Evolutionary conservation across 2,113 vertebrate genomes (phyloP).

Genomic region (Epinephelus fuscoguttatus): DNA sequence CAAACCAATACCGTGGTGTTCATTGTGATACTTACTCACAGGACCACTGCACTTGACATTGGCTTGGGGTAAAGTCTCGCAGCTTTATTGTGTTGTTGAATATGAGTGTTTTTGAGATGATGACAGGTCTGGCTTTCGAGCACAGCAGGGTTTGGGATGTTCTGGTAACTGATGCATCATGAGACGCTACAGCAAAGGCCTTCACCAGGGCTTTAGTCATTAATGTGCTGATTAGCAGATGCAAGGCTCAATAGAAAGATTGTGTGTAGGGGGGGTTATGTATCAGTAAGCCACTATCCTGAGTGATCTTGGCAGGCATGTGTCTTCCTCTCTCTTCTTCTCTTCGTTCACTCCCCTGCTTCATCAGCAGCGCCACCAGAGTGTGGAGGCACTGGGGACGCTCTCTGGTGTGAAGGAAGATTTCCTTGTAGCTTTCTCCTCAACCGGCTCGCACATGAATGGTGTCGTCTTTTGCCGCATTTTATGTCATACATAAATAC

Average conservation of each 20-base stretch:
- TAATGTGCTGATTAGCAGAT: slow-evolving; percentile 63
- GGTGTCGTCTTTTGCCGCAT: no score
- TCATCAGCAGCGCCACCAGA: slow-evolving; percentile 51
- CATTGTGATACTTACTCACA: slow-evolving; percentile 72
- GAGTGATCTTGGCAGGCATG: not conserved
- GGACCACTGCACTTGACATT: slow-evolving; percentile 61
- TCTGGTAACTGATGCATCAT: slow-evolving; percentile 26
- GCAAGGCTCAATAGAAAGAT: slow-evolving; percentile 24
- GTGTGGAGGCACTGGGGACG: slow-evolving; percentile 11
- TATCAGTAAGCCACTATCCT: slow-evolving; percentile 41
- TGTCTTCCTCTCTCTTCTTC: slow-evolving; percentile 13
- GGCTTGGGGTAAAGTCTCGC: slow-evolving; percentile 23
- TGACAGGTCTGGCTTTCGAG: not conserved
- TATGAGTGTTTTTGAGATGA: not conserved
- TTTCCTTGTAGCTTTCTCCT: not conserved
- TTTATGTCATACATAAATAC: no score
- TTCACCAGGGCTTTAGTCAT: slow-evolving; percentile 38
- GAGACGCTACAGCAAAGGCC: slow-evolving; percentile 19
- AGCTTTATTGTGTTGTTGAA: slow-evolving; percentile 17
- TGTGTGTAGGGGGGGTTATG: slow-evolving; percentile 11
- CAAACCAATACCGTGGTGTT: slow-evolving; percentile 72
- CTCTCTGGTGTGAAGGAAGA: not conserved
- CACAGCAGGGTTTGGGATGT: not conserved
- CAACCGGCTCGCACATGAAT: not conserved
- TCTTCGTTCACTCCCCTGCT: slow-evolving; percentile 40